These are phyloP conservation scores for Chunga burmeisteri DNA, from an alignment of 2,113 vertebrate species.

Conservation along the genomic window DNA sequence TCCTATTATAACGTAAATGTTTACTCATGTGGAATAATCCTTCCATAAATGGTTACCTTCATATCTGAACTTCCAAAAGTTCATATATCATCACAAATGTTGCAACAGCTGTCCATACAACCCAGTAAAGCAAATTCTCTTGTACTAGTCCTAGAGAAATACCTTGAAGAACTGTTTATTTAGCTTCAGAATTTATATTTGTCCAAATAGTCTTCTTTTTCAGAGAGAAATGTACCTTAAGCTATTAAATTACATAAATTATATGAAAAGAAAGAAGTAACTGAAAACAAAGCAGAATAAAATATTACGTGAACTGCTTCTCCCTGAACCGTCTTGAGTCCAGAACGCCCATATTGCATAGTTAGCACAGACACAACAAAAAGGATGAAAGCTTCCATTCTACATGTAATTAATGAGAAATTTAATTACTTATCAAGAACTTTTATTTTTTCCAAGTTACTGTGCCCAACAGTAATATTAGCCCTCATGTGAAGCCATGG, in stretches of 20 bases:
- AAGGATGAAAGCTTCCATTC: background rate
- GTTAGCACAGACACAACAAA: background rate
- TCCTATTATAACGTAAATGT: background rate
- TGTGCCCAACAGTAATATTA: background rate
- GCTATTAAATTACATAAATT: background rate
- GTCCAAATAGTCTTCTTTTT: background rate
- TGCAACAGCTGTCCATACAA: slow-evolving; percentile 39
- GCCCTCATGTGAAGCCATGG: rapidly evolving
- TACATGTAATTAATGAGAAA: background rate
- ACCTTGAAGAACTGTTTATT: slow-evolving; percentile 1
- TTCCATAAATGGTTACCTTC: background rate
- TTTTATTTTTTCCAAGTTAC: background rate
- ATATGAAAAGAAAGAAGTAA: background rate
- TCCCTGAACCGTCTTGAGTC: background rate
- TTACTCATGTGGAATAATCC: background rate
- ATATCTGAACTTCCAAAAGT: slow-evolving; percentile 1
- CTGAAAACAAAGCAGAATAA: background rate
- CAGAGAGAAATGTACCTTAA: background rate
- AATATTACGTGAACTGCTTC: background rate
- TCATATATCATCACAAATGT: background rate
- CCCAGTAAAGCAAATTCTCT: background rate
- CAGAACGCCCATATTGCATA: background rate
- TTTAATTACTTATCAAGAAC: background rate
- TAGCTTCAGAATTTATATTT: background rate
- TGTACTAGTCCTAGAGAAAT: background rate